A percentile compares a stretch with the other conserved stretches of the same genome.
phyloP scores from a whole-genome alignment of 2,797 vertebrate genomes.

The Gobio occitaniae region DNA sequence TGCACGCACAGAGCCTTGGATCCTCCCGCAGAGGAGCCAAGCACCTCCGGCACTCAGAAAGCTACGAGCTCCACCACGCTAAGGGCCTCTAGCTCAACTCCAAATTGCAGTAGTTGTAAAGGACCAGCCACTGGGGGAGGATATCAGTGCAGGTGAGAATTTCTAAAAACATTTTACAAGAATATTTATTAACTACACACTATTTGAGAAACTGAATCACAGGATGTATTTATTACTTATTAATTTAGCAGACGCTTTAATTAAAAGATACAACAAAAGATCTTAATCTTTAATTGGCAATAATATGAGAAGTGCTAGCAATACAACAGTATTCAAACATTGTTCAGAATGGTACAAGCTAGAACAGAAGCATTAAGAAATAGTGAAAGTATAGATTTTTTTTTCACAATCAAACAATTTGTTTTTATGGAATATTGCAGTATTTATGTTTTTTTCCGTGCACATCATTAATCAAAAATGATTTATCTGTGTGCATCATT shows the following conservation, averaged over 20 bases:
- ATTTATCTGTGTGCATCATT: too few species aligned
- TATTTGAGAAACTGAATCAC: background rate
- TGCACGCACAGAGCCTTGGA: constrained; percentile 78
- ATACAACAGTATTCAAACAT: background rate
- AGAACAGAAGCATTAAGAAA: background rate
- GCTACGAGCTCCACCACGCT: constrained; percentile 69
- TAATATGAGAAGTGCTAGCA: background rate
- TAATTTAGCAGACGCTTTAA: background rate
- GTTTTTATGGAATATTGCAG: background rate
- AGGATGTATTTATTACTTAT: background rate
- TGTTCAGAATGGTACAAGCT: background rate
- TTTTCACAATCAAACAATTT: background rate
- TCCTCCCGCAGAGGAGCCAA: constrained; percentile 70
- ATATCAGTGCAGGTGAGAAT: constrained; percentile 93
- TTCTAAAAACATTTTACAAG: background rate
- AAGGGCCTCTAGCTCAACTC: constrained; percentile 84
- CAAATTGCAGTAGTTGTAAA: constrained; percentile 90
- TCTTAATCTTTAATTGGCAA: background rate
- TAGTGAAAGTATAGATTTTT: background rate
- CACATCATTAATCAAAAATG: too few species aligned
- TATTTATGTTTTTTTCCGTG: background rate
- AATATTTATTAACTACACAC: background rate
- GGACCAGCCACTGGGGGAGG: constrained; percentile 88
- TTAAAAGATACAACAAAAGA: background rate
- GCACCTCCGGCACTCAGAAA: constrained; percentile 64